Evolutionary conservation across 2,888 invertebrate species (phyloP).

Genomic region (Adelognathus sp.): DNA sequence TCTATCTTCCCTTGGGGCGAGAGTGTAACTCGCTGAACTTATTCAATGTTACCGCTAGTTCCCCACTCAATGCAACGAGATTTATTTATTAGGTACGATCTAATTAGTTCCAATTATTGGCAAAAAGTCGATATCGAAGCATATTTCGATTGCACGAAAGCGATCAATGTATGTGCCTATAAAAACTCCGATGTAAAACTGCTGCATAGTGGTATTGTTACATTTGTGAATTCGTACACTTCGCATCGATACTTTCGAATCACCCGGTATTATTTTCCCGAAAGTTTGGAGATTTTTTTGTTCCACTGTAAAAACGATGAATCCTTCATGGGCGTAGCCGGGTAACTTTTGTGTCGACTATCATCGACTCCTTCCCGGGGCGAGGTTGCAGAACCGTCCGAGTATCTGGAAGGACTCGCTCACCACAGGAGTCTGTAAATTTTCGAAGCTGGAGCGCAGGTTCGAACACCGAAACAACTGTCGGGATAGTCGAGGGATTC

Average conservation of each 20-base stretch:
- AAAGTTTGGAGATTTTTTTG: slow-evolving; percentile 4
- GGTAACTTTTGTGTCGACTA: slow-evolving; percentile 20
- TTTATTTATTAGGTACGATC: too few species aligned
- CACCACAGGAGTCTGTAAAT: slow-evolving; percentile 20
- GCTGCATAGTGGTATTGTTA: too few species aligned
- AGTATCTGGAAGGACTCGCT: slow-evolving; percentile 12
- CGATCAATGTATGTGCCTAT: too few species aligned
- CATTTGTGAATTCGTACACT: too few species aligned
- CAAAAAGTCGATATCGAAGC: too few species aligned
- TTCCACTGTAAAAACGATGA: slow-evolving; percentile 43
- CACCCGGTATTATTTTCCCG: slow-evolving; percentile 7
- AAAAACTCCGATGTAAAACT: too few species aligned
- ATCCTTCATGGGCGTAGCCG: slow-evolving; percentile 42
- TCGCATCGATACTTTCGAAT: not conserved
- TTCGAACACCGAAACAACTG: slow-evolving; percentile 33
- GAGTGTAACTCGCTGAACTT: too few species aligned
- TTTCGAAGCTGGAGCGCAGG: slow-evolving; percentile 13
- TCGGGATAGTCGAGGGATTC: slow-evolving; percentile 1
- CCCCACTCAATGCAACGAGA: too few species aligned
- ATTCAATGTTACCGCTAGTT: too few species aligned
- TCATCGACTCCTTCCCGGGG: slow-evolving; percentile 18
- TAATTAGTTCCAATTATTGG: too few species aligned
- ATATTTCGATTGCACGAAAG: too few species aligned
- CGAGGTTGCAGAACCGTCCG: slow-evolving; percentile 38
- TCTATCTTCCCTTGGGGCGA: too few species aligned